Base-by-base conservation (phyloP, 2,113 vertebrate genomes). In the Gila orcuttii region DNA sequence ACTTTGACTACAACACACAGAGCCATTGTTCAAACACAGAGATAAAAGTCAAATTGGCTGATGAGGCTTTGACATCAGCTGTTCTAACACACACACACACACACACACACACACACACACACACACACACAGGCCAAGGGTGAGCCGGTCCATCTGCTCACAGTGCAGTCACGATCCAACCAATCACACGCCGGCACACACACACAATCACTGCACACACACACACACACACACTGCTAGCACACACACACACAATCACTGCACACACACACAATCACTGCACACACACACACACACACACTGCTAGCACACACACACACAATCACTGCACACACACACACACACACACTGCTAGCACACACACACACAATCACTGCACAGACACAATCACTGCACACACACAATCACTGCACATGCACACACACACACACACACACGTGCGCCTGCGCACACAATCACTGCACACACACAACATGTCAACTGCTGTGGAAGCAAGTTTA, bases 81-180 rank as follows among this genome's bases (percentile, higher is more conserved):
- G n/a, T 25, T 71, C 77, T 57, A 55, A 52, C 78, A 66, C 69
- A 23, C 74, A n/a, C 45, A 57, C 81, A 45, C 76, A 60, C 85
- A 60, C 87, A 68, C 47, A 80, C 45, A 59, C 85, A 74, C 66
- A 74, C 78, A 7, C 39, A 7, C 28, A 28, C 39, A 9, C 39
- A 9, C 39, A 8, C 6, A 25, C 77, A 76, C 60, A 81, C 76
- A 89, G 80, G 78, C 82, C 69, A 79, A 84, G 85, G 87, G 84
- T 88, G 85, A 87, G 75, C 79, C 19, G 2, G 33, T 17, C 89
- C 89, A 89, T 89, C 89, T 88, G 89, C 78, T 89, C 82, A 59
- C 47, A 81, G 76, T 84, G 59, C 80, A 88, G 75, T 75, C 31
- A 25, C 6, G 21, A 57, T 64, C 68, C 64, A 21, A 86, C 79